Percentiles rank a stretch among this genome's conserved stretches.
Evolutionary conservation across 2,113 vertebrate species (phyloP).

Genomic region (Excalfactoria chinensis): DNA sequence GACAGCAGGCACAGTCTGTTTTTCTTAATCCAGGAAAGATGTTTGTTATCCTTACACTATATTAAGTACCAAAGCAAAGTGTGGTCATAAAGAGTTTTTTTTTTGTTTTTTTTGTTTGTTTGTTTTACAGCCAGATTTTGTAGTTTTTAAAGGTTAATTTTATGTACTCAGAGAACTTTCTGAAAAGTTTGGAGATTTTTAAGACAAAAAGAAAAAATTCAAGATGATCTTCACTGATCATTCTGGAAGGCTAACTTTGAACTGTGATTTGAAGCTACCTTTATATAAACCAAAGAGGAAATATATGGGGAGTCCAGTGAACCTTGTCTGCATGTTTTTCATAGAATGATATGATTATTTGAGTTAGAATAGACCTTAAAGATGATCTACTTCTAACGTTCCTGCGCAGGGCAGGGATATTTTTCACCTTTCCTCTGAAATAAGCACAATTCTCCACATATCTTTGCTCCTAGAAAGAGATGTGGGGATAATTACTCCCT

Average conservation of each 20-base stretch:
- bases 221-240: neutral
- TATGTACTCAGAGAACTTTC: neutral
- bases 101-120: too few species aligned
- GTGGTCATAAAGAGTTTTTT: neutral
- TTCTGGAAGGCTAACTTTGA: neutral
- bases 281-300: neutral
- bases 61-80: neutral
- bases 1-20: neutral
- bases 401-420: neutral
- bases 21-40: neutral
- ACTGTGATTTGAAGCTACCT: neutral
- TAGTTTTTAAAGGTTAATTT: neutral
- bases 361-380: neutral
- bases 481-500: neutral
- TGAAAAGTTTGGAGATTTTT: neutral
- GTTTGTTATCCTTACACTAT: neutral
- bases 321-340: neutral
- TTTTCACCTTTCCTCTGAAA: neutral
- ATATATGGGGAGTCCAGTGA: neutral
- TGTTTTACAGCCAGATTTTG: neutral
- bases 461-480: neutral
- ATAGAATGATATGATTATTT: neutral
- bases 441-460: accelerated
- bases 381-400: neutral
- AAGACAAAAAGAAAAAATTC: neutral